Conservation (phyloP, 2,888 invertebrate species). For the Tipula confusa region DNA sequence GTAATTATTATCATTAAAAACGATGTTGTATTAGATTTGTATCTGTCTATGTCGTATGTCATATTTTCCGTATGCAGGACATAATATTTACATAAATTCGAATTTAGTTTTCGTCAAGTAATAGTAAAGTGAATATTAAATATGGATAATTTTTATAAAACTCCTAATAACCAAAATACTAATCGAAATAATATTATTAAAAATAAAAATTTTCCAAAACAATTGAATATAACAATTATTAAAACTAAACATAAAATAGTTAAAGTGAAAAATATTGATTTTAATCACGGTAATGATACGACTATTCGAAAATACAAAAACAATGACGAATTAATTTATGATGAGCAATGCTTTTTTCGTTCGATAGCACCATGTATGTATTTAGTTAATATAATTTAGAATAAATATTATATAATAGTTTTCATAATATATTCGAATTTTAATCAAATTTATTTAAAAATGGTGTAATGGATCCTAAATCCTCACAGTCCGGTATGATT, state of each 20-base stretch:
- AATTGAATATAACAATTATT: not conserved
- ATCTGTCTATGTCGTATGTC: not conserved
- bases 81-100: no score
- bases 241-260: not conserved
- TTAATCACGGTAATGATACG: not conserved
- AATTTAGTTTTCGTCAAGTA: not conserved
- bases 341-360: not conserved
- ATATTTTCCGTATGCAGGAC: not conserved
- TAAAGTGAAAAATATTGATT: not conserved
- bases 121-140: not conserved
- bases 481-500: constrained; percentile 25
- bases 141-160: not conserved
- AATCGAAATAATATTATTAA: not conserved
- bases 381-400: not conserved
- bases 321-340: not conserved
- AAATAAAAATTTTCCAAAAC: not conserved
- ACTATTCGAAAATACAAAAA: not conserved
- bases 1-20: not conserved
- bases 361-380: not conserved
- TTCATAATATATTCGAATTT: not conserved
- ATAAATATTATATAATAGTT: not conserved
- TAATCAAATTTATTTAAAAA: constrained; percentile 20
- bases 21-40: not conserved
- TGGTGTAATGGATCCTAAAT: not conserved
- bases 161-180: not conserved